These are phyloP conservation scores for Lutjanus erythropterus DNA, from an alignment of 2,113 vertebrate species.

Conservation along the genomic window DNA sequence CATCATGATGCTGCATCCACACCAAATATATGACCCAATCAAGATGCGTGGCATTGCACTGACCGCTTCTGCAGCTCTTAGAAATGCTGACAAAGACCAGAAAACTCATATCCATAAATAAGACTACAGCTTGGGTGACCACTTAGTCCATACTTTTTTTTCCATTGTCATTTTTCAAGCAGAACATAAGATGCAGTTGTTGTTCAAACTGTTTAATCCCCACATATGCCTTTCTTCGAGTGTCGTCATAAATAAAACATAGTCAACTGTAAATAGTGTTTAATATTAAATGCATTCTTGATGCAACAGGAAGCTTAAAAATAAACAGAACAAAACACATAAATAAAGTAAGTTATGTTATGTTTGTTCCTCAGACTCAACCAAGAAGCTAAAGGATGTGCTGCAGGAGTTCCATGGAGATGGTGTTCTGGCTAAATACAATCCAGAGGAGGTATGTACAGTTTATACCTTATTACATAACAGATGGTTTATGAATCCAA, in stretches of 20 bases:
- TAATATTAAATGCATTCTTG: not conserved
- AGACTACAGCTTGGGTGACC: not conserved
- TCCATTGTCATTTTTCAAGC: not conserved
- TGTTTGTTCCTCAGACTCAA: slow-evolving; percentile 87
- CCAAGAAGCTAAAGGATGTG: slow-evolving; percentile 96
- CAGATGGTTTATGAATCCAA: slow-evolving; percentile 1
- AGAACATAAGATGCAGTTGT: not conserved
- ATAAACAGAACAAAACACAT: not conserved
- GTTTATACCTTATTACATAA: slow-evolving; percentile 25
- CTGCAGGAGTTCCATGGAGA: slow-evolving; percentile 96
- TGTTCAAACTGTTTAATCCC: not conserved
- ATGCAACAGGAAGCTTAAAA: not conserved
- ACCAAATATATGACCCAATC: not conserved
- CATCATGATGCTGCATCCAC: not conserved
- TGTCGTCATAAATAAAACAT: not conserved
- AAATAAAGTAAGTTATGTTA: slow-evolving; percentile 35
- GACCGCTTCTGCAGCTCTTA: not conserved
- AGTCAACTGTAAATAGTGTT: no score
- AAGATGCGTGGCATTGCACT: not conserved
- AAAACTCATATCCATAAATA: not conserved
- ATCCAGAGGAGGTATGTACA: slow-evolving; percentile 91
- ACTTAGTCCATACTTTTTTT: not conserved
- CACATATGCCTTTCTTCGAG: no score
- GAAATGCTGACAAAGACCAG: not conserved
- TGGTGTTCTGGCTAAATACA: slow-evolving; percentile 94